These are phyloP conservation scores for Drosophila macrospina DNA, from an alignment of 2,888 invertebrate genomes.

Conservation along the genomic window DNA sequence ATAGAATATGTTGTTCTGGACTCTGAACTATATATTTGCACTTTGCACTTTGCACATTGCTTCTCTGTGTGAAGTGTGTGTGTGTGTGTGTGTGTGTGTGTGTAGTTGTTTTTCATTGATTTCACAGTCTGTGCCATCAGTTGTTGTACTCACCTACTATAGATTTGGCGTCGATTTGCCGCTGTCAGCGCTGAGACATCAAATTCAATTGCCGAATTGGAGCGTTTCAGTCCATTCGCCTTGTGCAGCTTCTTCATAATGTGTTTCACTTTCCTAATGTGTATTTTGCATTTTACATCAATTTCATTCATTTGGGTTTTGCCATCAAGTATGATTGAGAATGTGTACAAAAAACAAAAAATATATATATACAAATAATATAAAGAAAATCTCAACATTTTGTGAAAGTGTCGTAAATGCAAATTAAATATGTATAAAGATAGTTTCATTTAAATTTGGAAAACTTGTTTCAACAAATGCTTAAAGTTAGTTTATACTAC, in stretches of 20 bases:
- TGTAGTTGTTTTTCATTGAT: conserved; percentile 6
- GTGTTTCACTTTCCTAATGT: conserved; percentile 84
- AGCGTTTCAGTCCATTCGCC: conserved; percentile 87
- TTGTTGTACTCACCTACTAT: conserved; percentile 85
- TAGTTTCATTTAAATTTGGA: not conserved
- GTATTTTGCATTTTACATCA: conserved; percentile 19
- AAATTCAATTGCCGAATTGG: conserved; percentile 90
- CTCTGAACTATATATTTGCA: conserved; percentile 38
- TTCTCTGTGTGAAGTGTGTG: not conserved
- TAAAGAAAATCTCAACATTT: conserved; percentile 4
- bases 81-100: conserved; percentile 10
- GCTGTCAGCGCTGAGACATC: conserved; percentile 88
- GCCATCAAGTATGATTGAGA: conserved; percentile 26
- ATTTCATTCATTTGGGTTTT: conserved; percentile 4
- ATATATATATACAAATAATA: not conserved
- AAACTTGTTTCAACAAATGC: not conserved
- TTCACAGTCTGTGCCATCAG: conserved; percentile 29
- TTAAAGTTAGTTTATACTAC: no score
- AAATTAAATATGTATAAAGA: conserved; percentile 5
- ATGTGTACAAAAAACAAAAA: conserved; percentile 24
- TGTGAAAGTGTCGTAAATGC: conserved; percentile 40
- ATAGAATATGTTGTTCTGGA: conserved; percentile 32
- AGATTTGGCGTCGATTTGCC: conserved; percentile 88
- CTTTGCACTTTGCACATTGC: conserved; percentile 1
- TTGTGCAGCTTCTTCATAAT: conserved; percentile 86